phyloP scores from a whole-genome alignment of 2,113 vertebrate species.

The Dascyllus trimaculatus region DNA sequence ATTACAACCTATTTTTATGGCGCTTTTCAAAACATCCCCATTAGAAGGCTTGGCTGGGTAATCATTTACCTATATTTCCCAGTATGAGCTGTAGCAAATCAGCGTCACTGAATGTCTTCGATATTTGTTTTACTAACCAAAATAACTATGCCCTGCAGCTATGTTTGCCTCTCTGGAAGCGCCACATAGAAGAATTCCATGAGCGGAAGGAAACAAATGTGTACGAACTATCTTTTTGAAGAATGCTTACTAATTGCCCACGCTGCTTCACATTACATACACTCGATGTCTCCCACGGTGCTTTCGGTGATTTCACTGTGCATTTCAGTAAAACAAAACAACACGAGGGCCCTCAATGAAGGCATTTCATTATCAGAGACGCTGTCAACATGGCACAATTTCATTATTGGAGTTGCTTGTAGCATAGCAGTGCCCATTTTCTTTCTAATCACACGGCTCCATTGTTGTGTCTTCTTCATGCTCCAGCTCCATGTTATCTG shows the following conservation, averaged over 20 bases:
- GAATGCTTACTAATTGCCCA: conserved; percentile 39
- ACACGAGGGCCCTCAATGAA: conserved; percentile 6
- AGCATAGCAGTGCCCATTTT: background rate
- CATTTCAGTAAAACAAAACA: conserved; percentile 22
- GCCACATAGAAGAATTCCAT: background rate
- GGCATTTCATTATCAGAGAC: conserved; percentile 41
- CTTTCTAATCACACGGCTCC: conserved; percentile 20
- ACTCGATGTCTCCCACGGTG: conserved; percentile 7
- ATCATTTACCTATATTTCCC: conserved; percentile 30
- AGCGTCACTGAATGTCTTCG: conserved; percentile 34
- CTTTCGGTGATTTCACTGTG: background rate
- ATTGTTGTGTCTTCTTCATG: conserved; percentile 6
- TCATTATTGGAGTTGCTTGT: conserved; percentile 15
- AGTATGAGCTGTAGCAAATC: conserved; percentile 38
- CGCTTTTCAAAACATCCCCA: background rate
- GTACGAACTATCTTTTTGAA: conserved; percentile 7
- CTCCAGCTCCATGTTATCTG: background rate
- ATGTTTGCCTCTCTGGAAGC: conserved; percentile 28
- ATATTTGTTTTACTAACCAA: conserved; percentile 61
- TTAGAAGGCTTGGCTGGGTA: conserved; percentile 23
- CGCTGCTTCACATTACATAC: conserved; percentile 1
- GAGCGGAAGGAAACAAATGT: background rate
- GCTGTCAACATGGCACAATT: conserved; percentile 14
- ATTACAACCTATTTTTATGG: conserved; percentile 4
- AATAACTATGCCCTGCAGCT: conserved; percentile 39